Evolutionary conservation across 2,888 invertebrate species (phyloP).

Genomic region (Geophilus truncorum): DNA sequence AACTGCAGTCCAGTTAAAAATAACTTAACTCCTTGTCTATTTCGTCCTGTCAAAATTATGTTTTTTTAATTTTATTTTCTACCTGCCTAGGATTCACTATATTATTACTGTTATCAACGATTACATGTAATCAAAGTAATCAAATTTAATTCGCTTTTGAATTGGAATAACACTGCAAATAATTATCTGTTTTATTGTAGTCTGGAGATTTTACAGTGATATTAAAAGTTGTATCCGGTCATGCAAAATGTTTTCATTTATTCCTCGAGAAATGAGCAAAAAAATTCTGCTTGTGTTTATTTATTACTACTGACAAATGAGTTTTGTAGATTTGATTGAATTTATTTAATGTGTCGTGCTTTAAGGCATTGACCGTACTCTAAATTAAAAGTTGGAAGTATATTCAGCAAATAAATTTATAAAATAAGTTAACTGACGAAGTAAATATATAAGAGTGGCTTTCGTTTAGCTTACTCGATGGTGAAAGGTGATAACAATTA

Average conservation of each 20-base stretch:
- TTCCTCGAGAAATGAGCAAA: too few species aligned
- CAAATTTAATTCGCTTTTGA: slow-evolving; percentile 25
- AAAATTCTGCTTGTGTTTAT: too few species aligned
- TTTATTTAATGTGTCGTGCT: too few species aligned
- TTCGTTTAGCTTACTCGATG: too few species aligned
- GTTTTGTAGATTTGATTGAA: too few species aligned
- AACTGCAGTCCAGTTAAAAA: neutral
- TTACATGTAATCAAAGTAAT: slow-evolving; percentile 5
- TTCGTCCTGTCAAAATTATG: neutral
- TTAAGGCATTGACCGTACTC: too few species aligned
- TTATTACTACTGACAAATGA: too few species aligned
- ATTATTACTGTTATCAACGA: neutral
- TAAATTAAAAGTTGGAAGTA: too few species aligned
- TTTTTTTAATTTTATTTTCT: slow-evolving; percentile 12
- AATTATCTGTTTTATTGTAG: slow-evolving; percentile 20
- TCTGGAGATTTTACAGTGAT: slow-evolving; percentile 21
- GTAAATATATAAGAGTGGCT: too few species aligned
- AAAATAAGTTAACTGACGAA: too few species aligned
- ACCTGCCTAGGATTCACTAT: neutral
- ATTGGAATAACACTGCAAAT: slow-evolving; percentile 23
- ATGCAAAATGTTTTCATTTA: neutral
- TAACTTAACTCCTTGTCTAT: neutral
- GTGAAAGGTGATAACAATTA: too few species aligned
- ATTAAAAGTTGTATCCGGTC: slow-evolving; percentile 25
- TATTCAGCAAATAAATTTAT: too few species aligned